These are phyloP conservation scores for Bombus superbus DNA, from an alignment of 1,140 invertebrate genomes.

Conservation along the genomic window DNA sequence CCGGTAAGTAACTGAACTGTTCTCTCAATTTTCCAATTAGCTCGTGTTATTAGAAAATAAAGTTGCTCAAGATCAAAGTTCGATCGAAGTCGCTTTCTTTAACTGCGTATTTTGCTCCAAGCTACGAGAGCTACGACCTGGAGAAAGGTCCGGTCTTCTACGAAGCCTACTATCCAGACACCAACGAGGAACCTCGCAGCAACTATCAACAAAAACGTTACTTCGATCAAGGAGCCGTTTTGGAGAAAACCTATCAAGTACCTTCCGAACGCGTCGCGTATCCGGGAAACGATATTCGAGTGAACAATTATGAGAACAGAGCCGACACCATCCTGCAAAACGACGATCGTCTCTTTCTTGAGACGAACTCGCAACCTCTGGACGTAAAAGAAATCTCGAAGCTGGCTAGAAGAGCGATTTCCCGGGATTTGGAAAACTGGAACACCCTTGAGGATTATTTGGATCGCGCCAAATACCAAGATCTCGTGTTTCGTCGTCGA, in stretches of 20 bases:
- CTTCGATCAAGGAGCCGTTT: constrained; percentile 45
- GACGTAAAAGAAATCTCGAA: constrained; percentile 53
- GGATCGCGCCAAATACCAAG: constrained; percentile 32
- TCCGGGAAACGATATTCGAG: not conserved
- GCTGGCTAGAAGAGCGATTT: constrained; percentile 52
- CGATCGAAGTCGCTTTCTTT: not conserved
- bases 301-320: not conserved
- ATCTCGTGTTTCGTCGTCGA: constrained; percentile 7
- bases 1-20: constrained; percentile 32
- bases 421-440: constrained; percentile 57
- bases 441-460: constrained; percentile 52
- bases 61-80: not conserved
- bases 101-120: not conserved
- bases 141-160: constrained; percentile 72
- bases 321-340: not conserved
- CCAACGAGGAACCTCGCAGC: constrained; percentile 13
- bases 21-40: not conserved
- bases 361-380: not conserved
- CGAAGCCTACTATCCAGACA: constrained; percentile 74
- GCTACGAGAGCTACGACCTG: constrained; percentile 66
- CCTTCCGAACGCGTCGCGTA: constrained; percentile 43
- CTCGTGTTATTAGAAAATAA: not conserved
- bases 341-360: not conserved
- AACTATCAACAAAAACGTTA: constrained; percentile 55
- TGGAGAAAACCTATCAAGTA: constrained; percentile 67